A percentile compares a stretch with the other conserved stretches of the same genome.
These are phyloP conservation scores for Tetragonula clypearis DNA, from an alignment of 1,140 invertebrate genomes.

Conservation along the genomic window DNA sequence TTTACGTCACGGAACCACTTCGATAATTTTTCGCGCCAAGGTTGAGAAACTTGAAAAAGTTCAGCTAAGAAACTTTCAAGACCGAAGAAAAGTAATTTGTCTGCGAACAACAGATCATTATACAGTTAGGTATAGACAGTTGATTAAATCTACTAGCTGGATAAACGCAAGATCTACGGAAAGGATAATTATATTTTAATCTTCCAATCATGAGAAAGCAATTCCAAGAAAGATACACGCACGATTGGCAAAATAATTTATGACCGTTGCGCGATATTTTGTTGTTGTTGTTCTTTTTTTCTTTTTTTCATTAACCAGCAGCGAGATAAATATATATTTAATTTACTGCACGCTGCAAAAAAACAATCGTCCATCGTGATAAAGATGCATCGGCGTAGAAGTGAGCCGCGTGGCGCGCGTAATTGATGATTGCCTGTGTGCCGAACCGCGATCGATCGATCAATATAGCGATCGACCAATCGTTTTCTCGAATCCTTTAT, in stretches of 20 bases:
- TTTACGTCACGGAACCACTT: too few relatives aligned
- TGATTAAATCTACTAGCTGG: not conserved
- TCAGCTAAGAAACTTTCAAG: too few relatives aligned
- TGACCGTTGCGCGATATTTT: slow-evolving; percentile 27
- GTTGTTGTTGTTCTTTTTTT: not conserved
- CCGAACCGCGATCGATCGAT: not conserved
- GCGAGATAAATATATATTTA: slow-evolving; percentile 51
- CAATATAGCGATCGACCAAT: not conserved
- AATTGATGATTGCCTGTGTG: not conserved
- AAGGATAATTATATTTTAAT: not conserved
- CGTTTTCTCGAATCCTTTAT: not conserved
- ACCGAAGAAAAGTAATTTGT: too few relatives aligned
- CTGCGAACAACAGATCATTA: too few relatives aligned
- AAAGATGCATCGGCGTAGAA: slow-evolving; percentile 29
- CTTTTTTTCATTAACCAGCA: not conserved
- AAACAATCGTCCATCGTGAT: slow-evolving; percentile 29
- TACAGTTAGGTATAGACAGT: too few relatives aligned
- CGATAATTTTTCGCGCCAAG: too few relatives aligned
- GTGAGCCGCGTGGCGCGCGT: not conserved
- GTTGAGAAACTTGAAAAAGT: too few relatives aligned
- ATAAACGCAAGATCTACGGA: not conserved
- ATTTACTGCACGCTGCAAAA: slow-evolving; percentile 57
- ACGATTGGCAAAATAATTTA: slow-evolving; percentile 39
- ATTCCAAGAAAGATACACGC: slow-evolving; percentile 33
- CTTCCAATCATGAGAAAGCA: not conserved